These are phyloP conservation scores for Chymomyza costata DNA, from an alignment of 1,140 invertebrate genomes.

Conservation along the genomic window DNA sequence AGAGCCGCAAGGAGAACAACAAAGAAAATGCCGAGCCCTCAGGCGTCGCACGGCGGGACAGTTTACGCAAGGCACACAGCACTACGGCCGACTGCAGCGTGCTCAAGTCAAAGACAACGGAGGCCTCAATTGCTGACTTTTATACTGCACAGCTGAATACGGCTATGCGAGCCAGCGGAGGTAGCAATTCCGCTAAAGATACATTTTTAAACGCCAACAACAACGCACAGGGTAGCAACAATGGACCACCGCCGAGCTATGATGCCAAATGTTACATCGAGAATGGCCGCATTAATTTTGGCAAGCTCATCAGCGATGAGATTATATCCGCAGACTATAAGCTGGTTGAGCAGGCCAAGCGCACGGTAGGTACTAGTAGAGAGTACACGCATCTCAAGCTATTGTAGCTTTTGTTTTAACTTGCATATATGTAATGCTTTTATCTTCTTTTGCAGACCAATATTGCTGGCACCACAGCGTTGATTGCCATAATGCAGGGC, in stretches of 20 bases:
- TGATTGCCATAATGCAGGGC: constrained; percentile 90
- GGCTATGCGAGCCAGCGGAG: constrained; percentile 50
- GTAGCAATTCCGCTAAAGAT: constrained; percentile 49
- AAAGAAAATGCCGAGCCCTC: constrained; percentile 60
- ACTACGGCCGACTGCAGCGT: constrained; percentile 50
- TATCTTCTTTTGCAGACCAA: constrained; percentile 76
- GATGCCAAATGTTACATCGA: constrained; percentile 80
- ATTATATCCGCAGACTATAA: constrained; percentile 87
- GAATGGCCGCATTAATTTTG: constrained; percentile 85
- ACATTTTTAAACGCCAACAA: constrained; percentile 60
- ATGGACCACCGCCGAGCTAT: constrained; percentile 57
- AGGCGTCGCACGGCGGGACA: constrained; percentile 48
- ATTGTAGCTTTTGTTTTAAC: neutral
- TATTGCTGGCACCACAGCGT: constrained; percentile 94
- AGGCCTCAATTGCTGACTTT: constrained; percentile 53
- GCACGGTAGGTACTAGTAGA: constrained; percentile 77
- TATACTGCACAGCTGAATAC: constrained; percentile 64
- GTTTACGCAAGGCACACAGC: constrained; percentile 60
- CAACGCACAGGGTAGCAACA: constrained; percentile 34
- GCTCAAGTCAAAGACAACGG: constrained; percentile 52
- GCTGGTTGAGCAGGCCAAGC: constrained; percentile 87
- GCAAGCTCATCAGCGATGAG: constrained; percentile 88
- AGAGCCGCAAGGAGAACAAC: constrained; percentile 57
- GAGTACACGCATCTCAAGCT: neutral
- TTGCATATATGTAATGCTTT: neutral